Evolutionary conservation across 2,113 vertebrate species (phyloP).

Genomic region (Cyrtonyx montezumae): DNA sequence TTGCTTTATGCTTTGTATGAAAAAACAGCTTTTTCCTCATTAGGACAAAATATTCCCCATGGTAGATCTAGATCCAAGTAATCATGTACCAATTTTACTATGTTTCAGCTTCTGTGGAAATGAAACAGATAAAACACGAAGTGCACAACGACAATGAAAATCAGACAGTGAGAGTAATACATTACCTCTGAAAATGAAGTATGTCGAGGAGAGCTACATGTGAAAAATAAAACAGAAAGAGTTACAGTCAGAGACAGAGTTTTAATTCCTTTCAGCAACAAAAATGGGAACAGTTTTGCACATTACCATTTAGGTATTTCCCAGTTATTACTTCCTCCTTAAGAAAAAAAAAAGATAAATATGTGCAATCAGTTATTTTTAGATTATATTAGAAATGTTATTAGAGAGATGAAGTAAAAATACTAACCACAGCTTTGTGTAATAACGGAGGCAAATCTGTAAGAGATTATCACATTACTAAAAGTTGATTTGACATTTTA

Average conservation of each 20-base stretch:
- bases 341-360: conserved; percentile 37
- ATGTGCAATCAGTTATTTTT: neutral
- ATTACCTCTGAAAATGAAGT: conserved; percentile 83
- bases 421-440: conserved; percentile 81
- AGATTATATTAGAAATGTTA: neutral
- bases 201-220: conserved; percentile 80
- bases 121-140: conserved; percentile 17
- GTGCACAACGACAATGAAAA: neutral
- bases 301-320: conserved; percentile 84
- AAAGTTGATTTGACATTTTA: conserved; percentile 6
- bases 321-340: conserved; percentile 83
- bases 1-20: neutral
- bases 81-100: neutral
- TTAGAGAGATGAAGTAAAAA: conserved; percentile 41
- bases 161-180: neutral
- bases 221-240: conserved; percentile 67
- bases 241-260: neutral
- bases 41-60: neutral
- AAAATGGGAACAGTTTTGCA: neutral
- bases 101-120: conserved; percentile 7
- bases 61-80: neutral
- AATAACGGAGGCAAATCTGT: conserved; percentile 80
- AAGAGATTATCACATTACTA: conserved; percentile 55
- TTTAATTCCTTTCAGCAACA: conserved; percentile 27
- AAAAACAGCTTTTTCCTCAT: neutral